Conservation (phyloP, 2,113 vertebrate species). For the Hippocampus guttulatus region DNA sequence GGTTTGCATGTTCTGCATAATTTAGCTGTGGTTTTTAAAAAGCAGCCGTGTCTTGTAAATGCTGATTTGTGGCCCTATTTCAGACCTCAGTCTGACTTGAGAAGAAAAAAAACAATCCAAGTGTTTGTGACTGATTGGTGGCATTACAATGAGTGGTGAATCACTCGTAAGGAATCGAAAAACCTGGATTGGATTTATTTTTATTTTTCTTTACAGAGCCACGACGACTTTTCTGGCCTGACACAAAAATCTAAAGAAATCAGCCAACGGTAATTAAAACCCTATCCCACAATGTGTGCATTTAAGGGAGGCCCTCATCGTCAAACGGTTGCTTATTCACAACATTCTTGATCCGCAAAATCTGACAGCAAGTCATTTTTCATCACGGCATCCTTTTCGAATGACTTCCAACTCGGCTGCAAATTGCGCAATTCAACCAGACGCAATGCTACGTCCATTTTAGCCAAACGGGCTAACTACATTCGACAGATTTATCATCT, state of each 20-base stretch:
- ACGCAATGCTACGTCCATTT: background rate
- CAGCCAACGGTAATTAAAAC: no score
- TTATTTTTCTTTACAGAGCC: no score
- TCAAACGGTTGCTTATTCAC: no score
- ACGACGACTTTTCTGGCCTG: no score
- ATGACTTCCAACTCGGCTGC: background rate
- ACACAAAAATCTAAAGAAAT: no score
- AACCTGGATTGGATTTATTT: background rate
- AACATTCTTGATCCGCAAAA: no score
- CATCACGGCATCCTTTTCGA: background rate
- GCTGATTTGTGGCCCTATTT: conserved; percentile 3
- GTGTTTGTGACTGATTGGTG: conserved; percentile 10
- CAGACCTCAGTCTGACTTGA: conserved; percentile 3
- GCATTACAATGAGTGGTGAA: conserved; percentile 14
- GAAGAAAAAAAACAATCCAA: conserved; percentile 5
- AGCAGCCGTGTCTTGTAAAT: background rate
- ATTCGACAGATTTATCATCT: conserved; percentile 11
- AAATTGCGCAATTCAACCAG: background rate
- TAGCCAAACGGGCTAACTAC: background rate
- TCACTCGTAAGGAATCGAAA: conserved; percentile 7
- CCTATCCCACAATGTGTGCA: no score
- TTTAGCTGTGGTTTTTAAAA: conserved; percentile 7
- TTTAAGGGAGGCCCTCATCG: no score
- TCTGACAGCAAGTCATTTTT: no score
- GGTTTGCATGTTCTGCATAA: conserved; percentile 1